Base-by-base conservation (phyloP, 2,113 vertebrate genomes). In the Platichthys stellatus region DNA sequence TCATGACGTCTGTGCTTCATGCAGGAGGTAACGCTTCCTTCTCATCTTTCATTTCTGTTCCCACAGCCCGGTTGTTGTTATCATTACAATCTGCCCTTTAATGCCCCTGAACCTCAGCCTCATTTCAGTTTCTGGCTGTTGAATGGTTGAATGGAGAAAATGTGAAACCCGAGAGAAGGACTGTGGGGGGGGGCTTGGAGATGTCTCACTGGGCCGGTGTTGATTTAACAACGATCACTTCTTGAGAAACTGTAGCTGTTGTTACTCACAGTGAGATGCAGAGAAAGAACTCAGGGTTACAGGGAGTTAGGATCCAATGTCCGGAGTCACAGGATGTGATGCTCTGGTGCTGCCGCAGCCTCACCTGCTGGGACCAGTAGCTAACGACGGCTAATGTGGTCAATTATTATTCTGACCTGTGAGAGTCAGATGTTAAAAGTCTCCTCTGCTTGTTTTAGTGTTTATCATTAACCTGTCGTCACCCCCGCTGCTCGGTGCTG, bases 1-100 rank as follows among this genome's bases (percentile, higher is more conserved):
- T 98, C 88, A 94, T 96, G 94, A 95, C 90, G 0, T 95, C 97
- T 0, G 93, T 94, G 85, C 92, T 98, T 43, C 95, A 98, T 0
- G 95, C 94, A 5, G 97, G 97, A 61, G 97, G 97, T 99, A 86
- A 75, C 74, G 31, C 21, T 7, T 31, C 31, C 31, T 31, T 31
- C 31, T 7, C 31, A 7, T 31, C 31, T 31, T 31, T 31, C 31
- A 31, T 7, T 31, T 31, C 31, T 7, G 31, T 31, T 31, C 31
- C 6, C 31, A 31, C 31, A 6, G 6, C 31, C 28, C 31, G 31
- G 31, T 6, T 31, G 31, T 31, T 31, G 31, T 6, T 45, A 11
- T 61, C 38, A n/a, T 20, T 31, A 11, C 58, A 38, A 12, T 13
- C 18, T 31, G 7, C 24, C 54, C 51, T 53, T 43, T 23, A 56